A percentile compares a stretch with the other conserved stretches of the same genome.
Conservation (phyloP, 2,797 vertebrate species). For the Gobio occitaniae region DNA sequence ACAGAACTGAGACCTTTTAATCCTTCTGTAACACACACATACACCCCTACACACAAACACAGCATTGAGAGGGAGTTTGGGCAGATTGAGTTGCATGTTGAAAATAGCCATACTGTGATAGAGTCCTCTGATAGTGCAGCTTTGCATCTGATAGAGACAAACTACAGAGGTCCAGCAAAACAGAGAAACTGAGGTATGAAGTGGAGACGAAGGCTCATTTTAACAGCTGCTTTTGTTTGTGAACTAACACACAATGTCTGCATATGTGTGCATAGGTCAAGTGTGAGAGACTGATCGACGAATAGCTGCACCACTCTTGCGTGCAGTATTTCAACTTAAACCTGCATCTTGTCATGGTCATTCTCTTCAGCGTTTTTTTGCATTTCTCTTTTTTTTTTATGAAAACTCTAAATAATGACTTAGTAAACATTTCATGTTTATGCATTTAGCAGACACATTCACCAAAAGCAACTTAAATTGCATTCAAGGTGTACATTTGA, state of each 20-base stretch:
- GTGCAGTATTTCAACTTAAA: neutral
- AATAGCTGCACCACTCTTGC: neutral
- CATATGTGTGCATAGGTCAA: conserved; percentile 36
- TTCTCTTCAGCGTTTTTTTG: neutral
- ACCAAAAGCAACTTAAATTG: neutral
- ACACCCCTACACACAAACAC: conserved; percentile 53
- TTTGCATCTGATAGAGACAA: conserved; percentile 33
- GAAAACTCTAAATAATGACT: neutral
- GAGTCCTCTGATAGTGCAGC: conserved; percentile 60
- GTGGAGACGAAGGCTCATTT: conserved; percentile 57
- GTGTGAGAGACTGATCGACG: neutral
- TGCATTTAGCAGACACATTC: neutral
- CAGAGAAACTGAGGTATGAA: conserved; percentile 65
- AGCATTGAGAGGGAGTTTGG: conserved; percentile 64
- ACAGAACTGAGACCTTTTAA: conserved; percentile 74
- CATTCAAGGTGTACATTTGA: neutral
- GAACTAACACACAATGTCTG: neutral
- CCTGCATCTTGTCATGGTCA: neutral
- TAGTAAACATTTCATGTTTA: neutral
- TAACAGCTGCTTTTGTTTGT: conserved; percentile 47
- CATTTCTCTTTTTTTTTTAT: neutral
- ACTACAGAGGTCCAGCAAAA: conserved; percentile 23
- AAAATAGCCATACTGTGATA: conserved; percentile 76
- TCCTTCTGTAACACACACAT: conserved; percentile 64
- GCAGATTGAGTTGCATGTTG: conserved; percentile 79